A percentile compares a stretch with the other conserved stretches of the same genome.
phyloP scores from a whole-genome alignment of 1,140 invertebrate species.

The Bombus terrestris region DNA sequence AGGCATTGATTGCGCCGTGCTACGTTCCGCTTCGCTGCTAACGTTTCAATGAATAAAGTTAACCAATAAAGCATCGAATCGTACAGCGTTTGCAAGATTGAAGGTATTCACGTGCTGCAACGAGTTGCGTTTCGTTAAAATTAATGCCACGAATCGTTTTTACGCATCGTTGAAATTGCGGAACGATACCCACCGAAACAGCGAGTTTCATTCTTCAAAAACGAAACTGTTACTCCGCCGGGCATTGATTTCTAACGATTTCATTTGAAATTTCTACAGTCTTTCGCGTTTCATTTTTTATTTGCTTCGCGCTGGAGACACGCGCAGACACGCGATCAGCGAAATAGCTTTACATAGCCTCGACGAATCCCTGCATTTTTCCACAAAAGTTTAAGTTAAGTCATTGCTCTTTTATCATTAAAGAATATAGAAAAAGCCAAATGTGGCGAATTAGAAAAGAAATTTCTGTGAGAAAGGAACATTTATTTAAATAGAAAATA shows the following conservation, averaged over 20 bases:
- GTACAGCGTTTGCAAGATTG: slow-evolving; percentile 28
- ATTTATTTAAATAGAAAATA: no score
- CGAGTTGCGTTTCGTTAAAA: slow-evolving; percentile 60
- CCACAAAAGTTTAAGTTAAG: no score
- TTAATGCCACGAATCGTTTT: slow-evolving; percentile 52
- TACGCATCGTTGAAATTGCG: neutral
- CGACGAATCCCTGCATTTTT: no score
- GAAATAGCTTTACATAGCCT: no score
- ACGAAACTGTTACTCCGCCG: neutral
- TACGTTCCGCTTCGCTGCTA: slow-evolving; percentile 41
- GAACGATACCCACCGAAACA: neutral
- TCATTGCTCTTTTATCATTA: no score
- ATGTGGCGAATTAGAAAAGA: no score
- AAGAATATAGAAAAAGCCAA: no score
- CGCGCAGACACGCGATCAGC: no score
- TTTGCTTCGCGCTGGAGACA: neutral
- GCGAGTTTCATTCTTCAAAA: no score
- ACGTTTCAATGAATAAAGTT: slow-evolving; percentile 69
- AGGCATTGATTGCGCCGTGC: slow-evolving; percentile 47
- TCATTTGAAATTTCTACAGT: neutral
- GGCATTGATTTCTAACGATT: neutral
- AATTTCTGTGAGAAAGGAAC: no score
- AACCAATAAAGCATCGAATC: slow-evolving; percentile 68
- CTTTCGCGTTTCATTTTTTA: neutral
- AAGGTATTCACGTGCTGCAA: slow-evolving; percentile 37